Conservation (phyloP, 1,140 invertebrate genomes). For the Hermetia illucens region DNA sequence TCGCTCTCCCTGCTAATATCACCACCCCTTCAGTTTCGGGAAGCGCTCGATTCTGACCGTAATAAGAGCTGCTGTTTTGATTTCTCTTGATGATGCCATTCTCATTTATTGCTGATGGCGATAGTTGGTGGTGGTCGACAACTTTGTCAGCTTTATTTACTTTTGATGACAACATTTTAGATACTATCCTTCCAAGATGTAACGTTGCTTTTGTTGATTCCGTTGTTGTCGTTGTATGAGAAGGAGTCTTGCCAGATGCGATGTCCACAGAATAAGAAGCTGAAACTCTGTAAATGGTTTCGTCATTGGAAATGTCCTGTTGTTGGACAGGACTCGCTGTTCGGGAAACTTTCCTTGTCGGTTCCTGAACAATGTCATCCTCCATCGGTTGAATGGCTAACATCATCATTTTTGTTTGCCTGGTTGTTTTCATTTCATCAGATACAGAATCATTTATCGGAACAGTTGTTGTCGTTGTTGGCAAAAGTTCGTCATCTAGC, state of each 20-base stretch:
- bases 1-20: too few species aligned
- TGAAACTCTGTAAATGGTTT: too few species aligned
- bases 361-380: too few species aligned
- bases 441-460: constrained; percentile 6
- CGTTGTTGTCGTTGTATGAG: too few species aligned
- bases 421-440: too few species aligned
- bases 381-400: too few species aligned
- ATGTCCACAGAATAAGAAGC: too few species aligned
- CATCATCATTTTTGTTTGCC: too few species aligned
- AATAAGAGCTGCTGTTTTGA: background rate
- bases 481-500: background rate
- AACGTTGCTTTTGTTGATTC: constrained; percentile 2
- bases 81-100: constrained; percentile 1
- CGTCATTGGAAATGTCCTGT: too few species aligned
- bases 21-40: background rate
- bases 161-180: background rate
- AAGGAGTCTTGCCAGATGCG: too few species aligned
- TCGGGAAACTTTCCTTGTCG: too few species aligned
- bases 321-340: too few species aligned
- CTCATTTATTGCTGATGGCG: background rate
- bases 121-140: background rate
- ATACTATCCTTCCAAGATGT: background rate
- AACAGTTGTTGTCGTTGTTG: constrained; percentile 4
- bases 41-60: background rate
- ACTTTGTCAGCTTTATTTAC: constrained; percentile 1